A percentile compares a stretch with the other conserved stretches of the same genome.
phyloP scores from a whole-genome alignment of 2,113 vertebrate species.

The Equus quagga region DNA sequence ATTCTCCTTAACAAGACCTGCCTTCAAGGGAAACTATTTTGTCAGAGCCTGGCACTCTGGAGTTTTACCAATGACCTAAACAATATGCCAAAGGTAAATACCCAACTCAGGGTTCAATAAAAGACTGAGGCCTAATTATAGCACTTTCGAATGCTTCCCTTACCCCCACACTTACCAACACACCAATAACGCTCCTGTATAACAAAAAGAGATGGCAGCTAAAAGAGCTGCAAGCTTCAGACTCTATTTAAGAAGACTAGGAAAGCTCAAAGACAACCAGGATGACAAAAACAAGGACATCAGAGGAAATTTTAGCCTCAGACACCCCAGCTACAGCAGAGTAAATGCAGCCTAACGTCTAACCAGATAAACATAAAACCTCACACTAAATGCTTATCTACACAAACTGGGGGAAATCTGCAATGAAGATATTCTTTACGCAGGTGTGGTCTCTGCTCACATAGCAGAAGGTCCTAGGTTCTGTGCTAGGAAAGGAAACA shows the following conservation, averaged over 20 bases:
- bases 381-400: neutral
- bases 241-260: neutral
- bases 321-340: neutral
- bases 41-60: neutral
- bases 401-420: neutral
- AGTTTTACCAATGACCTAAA: conserved; percentile 1
- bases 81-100: neutral
- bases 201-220: neutral
- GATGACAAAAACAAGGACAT: neutral
- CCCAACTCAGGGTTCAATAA: neutral
- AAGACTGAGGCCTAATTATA: neutral
- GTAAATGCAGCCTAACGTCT: neutral
- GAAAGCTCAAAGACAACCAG: neutral
- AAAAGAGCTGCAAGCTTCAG: neutral
- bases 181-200: too few species aligned
- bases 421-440: neutral
- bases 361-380: neutral
- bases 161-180: neutral
- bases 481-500: neutral
- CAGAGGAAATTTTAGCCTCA: neutral
- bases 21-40: neutral
- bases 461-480: neutral
- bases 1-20: neutral
- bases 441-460: neutral
- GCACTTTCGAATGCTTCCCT: neutral